Evolutionary conservation across 2,888 invertebrate species (phyloP).

Genomic region (Harpagoxenus sublaevis): DNA sequence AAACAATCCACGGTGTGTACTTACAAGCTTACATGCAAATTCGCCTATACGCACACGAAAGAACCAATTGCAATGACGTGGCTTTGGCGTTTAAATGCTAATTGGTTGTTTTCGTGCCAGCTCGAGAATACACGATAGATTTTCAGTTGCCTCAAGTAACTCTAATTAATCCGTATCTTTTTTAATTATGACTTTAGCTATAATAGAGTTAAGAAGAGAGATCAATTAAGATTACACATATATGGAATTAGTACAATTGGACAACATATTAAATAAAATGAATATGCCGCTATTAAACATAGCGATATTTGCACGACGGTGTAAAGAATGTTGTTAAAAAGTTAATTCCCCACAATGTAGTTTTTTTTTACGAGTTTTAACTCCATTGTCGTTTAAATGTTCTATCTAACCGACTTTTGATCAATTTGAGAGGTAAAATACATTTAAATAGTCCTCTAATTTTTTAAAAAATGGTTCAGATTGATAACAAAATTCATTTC

Average conservation of each 20-base stretch:
- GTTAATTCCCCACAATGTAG: constrained; percentile 17
- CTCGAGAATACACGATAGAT: constrained; percentile 11
- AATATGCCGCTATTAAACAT: background rate
- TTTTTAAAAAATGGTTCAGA: background rate
- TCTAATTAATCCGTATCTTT: background rate
- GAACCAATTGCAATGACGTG: constrained; percentile 2
- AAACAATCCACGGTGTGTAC: constrained; percentile 30
- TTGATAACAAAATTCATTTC: background rate
- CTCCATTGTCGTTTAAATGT: background rate
- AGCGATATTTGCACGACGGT: background rate
- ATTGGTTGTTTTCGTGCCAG: constrained; percentile 15
- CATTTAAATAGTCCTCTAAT: background rate
- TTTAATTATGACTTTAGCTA: constrained; percentile 6
- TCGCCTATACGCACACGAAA: constrained; percentile 18
- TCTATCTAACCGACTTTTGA: background rate
- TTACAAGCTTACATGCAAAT: constrained; percentile 28
- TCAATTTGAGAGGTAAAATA: background rate
- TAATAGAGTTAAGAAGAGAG: background rate
- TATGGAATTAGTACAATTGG: background rate
- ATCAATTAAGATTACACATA: background rate
- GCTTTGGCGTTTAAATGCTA: constrained; percentile 24
- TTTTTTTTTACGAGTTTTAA: background rate
- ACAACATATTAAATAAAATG: background rate
- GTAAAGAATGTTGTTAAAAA: background rate
- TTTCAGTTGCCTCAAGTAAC: background rate